phyloP scores from a whole-genome alignment of 2,797 vertebrate genomes.

The Fistularia tabacaria region DNA sequence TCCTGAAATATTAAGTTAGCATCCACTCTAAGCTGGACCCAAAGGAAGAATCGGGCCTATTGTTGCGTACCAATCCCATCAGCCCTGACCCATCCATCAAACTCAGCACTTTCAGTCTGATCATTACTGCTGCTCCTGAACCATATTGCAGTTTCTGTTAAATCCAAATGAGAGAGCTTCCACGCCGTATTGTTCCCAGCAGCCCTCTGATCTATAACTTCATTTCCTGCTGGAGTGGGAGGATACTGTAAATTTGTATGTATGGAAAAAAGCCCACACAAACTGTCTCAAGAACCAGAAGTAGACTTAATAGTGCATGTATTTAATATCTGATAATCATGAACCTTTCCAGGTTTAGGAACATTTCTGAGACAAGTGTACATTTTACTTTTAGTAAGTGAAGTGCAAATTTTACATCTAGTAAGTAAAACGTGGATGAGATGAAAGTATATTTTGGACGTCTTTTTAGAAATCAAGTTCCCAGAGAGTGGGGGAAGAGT shows the following conservation, averaged over 20 bases:
- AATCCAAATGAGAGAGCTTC: conserved; percentile 52
- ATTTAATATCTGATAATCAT: no score
- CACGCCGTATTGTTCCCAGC: conserved; percentile 10
- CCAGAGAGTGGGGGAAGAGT: no score
- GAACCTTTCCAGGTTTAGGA: no score
- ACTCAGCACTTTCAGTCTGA: conserved; percentile 50
- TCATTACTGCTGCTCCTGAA: conserved; percentile 61
- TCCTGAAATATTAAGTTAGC: conserved; percentile 2
- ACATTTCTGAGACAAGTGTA: no score
- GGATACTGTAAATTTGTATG: conserved; percentile 8
- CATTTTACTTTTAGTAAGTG: no score
- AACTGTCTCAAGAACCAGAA: no score
- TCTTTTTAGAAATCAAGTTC: no score
- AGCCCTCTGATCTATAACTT: conserved; percentile 44
- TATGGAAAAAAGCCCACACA: no score
- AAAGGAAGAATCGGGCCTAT: conserved; percentile 25
- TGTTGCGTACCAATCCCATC: conserved; percentile 42
- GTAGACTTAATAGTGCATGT: no score
- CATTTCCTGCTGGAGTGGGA: conserved; percentile 32
- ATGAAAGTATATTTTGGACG: no score
- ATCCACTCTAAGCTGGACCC: neutral
- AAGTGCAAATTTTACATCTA: no score
- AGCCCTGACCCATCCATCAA: conserved; percentile 53
- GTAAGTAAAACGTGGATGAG: no score
- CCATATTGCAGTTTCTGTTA: conserved; percentile 53